These are phyloP conservation scores for Lagodon rhomboides DNA, from an alignment of 2,797 vertebrate genomes.

Conservation along the genomic window DNA sequence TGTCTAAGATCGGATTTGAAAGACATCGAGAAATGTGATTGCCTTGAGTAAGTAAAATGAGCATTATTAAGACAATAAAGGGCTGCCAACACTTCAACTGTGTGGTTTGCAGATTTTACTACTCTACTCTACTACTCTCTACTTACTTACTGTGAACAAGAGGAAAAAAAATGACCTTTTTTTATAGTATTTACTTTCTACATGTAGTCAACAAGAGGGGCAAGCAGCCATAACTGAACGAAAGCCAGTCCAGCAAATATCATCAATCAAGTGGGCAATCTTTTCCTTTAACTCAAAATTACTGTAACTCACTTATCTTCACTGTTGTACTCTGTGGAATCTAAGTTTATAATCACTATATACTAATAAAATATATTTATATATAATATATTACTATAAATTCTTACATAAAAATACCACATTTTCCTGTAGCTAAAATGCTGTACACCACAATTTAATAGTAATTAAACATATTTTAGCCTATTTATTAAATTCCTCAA, in stretches of 20 bases:
- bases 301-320: background rate
- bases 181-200: background rate
- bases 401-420: background rate
- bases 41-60: background rate
- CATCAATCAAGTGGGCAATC: background rate
- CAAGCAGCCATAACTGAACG: conserved; percentile 2
- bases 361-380: background rate
- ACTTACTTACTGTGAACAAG: conserved; percentile 1
- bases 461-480: background rate
- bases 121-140: too few relatives aligned
- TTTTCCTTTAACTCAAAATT: background rate
- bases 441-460: background rate
- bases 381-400: background rate
- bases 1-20: conserved; percentile 1
- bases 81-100: background rate
- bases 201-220: background rate
- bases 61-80: background rate
- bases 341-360: background rate
- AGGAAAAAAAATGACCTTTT: background rate
- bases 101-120: conserved; percentile 13
- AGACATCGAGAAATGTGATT: background rate
- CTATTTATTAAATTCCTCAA: background rate
- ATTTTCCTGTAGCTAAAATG: background rate
- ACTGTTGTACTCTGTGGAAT: background rate
- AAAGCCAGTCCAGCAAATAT: conserved; percentile 13